A percentile compares a stretch with the other conserved stretches of the same genome.
Conservation (phyloP, 2,888 invertebrate genomes). For the Xanthorhoe spadicearia region DNA sequence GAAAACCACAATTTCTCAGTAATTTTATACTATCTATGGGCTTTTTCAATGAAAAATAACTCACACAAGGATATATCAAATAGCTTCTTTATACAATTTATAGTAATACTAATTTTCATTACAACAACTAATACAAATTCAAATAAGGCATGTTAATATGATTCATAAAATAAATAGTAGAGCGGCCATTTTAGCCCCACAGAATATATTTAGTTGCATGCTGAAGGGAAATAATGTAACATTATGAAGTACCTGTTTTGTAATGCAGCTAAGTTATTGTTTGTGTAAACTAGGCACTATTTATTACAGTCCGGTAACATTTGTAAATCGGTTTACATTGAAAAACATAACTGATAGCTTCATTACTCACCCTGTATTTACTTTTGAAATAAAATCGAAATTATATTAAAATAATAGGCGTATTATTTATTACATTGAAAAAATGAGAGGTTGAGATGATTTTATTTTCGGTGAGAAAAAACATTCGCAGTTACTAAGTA, state of each 20-base stretch:
- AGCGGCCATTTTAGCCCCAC: background rate
- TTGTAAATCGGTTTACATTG: constrained; percentile 21
- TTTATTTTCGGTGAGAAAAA: too few relatives aligned
- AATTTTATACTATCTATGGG: too few relatives aligned
- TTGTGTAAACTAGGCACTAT: constrained; percentile 33
- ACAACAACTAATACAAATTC: too few relatives aligned
- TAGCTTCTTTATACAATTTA: too few relatives aligned
- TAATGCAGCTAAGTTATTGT: constrained; percentile 32
- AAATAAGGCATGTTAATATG: background rate
- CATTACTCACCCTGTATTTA: constrained; percentile 7
- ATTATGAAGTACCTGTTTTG: constrained; percentile 29
- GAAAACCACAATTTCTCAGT: too few relatives aligned
- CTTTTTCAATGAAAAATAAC: too few relatives aligned
- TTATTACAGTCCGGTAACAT: constrained; percentile 21
- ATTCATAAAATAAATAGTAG: background rate
- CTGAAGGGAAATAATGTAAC: constrained; percentile 30
- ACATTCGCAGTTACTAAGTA: too few relatives aligned
- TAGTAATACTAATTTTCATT: too few relatives aligned
- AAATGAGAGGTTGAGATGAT: too few relatives aligned
- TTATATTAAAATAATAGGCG: background rate
- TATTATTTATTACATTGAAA: too few relatives aligned
- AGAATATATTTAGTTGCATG: constrained; percentile 38
- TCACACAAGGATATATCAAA: too few relatives aligned
- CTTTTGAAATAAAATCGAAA: too few relatives aligned
- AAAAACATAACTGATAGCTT: constrained; percentile 21